Evolutionary conservation across 2,888 invertebrate genomes (phyloP), one percentile per base, ranked within the genome.

Genomic region (Dromius quadrimaculatus): DNA sequence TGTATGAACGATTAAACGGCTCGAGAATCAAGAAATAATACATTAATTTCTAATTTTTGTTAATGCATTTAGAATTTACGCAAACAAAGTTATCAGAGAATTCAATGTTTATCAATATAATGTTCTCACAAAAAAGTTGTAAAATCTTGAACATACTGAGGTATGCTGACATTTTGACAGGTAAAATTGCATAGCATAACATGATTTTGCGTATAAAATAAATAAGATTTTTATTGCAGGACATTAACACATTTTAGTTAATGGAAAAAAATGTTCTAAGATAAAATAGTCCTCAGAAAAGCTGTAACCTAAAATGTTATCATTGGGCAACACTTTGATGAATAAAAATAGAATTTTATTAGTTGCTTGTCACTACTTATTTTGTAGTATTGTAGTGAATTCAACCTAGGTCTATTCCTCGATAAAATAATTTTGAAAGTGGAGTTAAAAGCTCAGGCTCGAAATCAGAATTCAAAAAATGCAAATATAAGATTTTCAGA

Each of bases 281-380:
- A 57, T 57, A 34, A 57, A 57, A 54, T 54, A 57, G 32, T 57
- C 11, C 57, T 17, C 6, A 57, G 34, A 57, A 32, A 32, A 57
- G 32, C n/a, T 28, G n/a, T 32, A 36, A 59, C 36, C 36, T 38
- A 59, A 59, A 59, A 59, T 9, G n/a, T 36, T 59, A 59, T 59
- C 59, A 19, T 47, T 47, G 20, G 20, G 47, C 45, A 45, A 36
- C 2, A 45, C 3, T 47, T 47, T 20, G n/a, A 17, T n/a, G n/a
- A n/a, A n/a, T n/a, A n/a, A n/a, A n/a, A n/a, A n/a, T n/a, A n/a
- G n/a, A n/a, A n/a, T n/a, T n/a, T n/a, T n/a, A n/a, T n/a, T n/a
- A n/a, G n/a, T n/a, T n/a, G n/a, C n/a, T n/a, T n/a, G n/a, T n/a
- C n/a, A n/a, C n/a, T n/a, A n/a, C n/a, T n/a, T n/a, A n/a, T n/a